Base-by-base conservation (phyloP, 2,797 vertebrate species). In the Chelidonichthys spinosus region DNA sequence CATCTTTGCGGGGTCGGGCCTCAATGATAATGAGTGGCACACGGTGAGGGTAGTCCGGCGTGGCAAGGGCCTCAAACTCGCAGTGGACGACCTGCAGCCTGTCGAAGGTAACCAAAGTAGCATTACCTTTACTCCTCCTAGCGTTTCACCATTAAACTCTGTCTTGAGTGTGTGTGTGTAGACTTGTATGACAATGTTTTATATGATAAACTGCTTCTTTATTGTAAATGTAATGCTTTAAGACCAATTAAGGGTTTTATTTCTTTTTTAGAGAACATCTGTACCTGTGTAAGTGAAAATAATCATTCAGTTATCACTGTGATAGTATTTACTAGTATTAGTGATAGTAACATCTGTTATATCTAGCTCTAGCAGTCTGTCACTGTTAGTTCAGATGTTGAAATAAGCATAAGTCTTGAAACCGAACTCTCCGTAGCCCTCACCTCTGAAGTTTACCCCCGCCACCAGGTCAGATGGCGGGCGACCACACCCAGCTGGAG, bases 11-110 rank as follows among this genome's bases (percentile, higher is more conserved):
- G 98, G 98, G 91, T 96, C 96, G 93, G 96, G 96, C 93, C 97
- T 99, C 96, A 99, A 99, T 96, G 98, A 99, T 95, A 99, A 99
- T 88, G 97, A 99, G 87, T 99, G 98, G 98, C 98, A 99, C 96
- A 99, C 98, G 35, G 97, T 99, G 87, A 96, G 98, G 91, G 98
- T 99, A 89, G 96, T 97, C 88, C 97, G 98, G 60, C 96, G 98
- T 91, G 98, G 98, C 91, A 98, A 98, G 94, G 95, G 94, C 89
- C 96, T 99, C 93, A 98, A 97, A 93, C 95, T 99, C 92, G 97
- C 95, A 17, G 97, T 99, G 92, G 98, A 99, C 87, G 98, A 99
- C 90, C 96, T 98, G 78, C 97, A 98, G 94, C 96, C 97, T 17
- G 96, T 97, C 82, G 98, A 98, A 97, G 98, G 98, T 99, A 97